Evolutionary conservation across 1,140 invertebrate species (phyloP).

Genomic region (Atta texana): DNA sequence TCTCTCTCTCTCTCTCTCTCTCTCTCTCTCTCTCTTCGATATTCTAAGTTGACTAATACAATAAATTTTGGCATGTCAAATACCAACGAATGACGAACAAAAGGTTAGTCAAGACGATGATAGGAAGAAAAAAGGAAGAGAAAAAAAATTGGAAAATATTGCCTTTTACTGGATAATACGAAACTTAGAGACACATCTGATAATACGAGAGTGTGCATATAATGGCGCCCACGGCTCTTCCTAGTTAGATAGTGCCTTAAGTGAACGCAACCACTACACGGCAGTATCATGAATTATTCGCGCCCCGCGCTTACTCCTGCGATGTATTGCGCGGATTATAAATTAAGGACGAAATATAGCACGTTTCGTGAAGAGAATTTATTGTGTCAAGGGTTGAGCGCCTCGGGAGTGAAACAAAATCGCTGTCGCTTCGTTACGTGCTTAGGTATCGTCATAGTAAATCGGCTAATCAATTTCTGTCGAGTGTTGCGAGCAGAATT

Average conservation of each 20-base stretch:
- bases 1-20: not conserved
- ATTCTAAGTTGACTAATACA: slow-evolving; percentile 24
- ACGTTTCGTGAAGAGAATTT: slow-evolving; percentile 28
- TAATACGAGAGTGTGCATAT: slow-evolving; percentile 38
- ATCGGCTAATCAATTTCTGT: slow-evolving; percentile 20
- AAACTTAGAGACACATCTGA: slow-evolving; percentile 35
- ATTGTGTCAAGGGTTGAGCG: not conserved
- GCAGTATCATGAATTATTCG: slow-evolving; percentile 42
- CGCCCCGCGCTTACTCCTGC: not conserved
- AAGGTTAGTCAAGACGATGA: no score
- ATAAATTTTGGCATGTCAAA: slow-evolving; percentile 41
- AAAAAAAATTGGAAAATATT: not conserved
- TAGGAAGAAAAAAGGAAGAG: not conserved
- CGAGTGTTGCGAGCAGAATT: not conserved
- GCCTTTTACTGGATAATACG: not conserved
- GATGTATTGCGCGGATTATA: slow-evolving; percentile 34
- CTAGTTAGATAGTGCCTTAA: slow-evolving; percentile 61
- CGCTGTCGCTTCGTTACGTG: slow-evolving; percentile 16
- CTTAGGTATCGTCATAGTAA: not conserved
- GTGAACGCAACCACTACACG: slow-evolving; percentile 28
- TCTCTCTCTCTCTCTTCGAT: not conserved
- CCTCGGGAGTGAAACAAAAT: not conserved
- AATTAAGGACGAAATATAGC: slow-evolving; percentile 25
- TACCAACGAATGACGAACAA: not conserved
- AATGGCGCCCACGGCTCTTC: slow-evolving; percentile 59